Base-by-base conservation (phyloP, 2,797 vertebrate species). In the Pelochelys cantorii region DNA sequence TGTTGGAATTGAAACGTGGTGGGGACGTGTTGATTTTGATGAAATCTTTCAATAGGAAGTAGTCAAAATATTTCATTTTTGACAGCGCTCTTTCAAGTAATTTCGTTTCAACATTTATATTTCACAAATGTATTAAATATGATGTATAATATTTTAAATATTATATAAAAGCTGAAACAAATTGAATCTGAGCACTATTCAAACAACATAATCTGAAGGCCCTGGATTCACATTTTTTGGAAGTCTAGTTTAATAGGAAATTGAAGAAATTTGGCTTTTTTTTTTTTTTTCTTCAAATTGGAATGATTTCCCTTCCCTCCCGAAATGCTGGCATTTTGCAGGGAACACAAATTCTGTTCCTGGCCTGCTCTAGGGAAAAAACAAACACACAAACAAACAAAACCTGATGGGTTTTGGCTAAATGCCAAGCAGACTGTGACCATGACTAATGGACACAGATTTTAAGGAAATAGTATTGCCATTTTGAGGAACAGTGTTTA, bases 1-100 rank as follows among this genome's bases (percentile, higher is more conserved):
- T 10, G 0, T 10, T 37, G 65, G 1, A 52, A 20, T 42, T n/a
- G 7, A 68, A 31, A 20, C 0, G 0, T 55, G 1, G 1, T 17
- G 71, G 7, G 2, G 3, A 74, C 10, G 7, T 8, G 59, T 25
- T 20, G 71, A 11, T 11, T 2, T 2, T 34, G 65, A 0, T 82
- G 34, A 71, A 17, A 56, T 53, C 60, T 12, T 42, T 48, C 3
- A 3, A 27, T 77, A 52, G 25, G 42, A 52, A 52, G 29, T 48
- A 29, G 25, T 77, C 48, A 29, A 27, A 75, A 77, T 52, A 14
- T 7, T 52, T 52, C 42, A 52, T 75, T 42, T 42, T 48, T 75
- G 37, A 25, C 17, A 27, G 74, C 10, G 14, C 52, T 52, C 23
- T 52, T 77, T 29, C 5, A 20, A 48, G 13, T 77, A 42, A 29